Evolutionary conservation across 1,140 invertebrate species (phyloP).

Genomic region (Nautilus pompilius): DNA sequence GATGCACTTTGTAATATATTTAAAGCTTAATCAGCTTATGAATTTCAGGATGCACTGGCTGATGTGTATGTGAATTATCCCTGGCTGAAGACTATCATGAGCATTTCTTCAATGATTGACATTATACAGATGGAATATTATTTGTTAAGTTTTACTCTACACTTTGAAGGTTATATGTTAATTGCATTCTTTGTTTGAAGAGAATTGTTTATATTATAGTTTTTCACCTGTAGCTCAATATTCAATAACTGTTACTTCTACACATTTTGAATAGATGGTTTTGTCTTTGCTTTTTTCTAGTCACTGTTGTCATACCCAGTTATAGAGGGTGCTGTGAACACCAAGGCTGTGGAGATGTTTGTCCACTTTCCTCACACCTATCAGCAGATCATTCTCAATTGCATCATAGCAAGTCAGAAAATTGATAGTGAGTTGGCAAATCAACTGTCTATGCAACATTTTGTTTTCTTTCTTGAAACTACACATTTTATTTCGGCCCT

Average conservation of each 20-base stretch:
- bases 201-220: neutral
- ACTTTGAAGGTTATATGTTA: neutral
- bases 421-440: constrained; percentile 32
- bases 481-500: no score
- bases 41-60: no score
- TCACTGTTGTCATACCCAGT: constrained; percentile 41
- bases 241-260: neutral
- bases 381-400: constrained; percentile 45
- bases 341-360: constrained; percentile 44
- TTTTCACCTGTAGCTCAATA: neutral
- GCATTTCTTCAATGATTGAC: no score
- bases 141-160: no score
- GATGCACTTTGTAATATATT: no score
- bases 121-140: no score
- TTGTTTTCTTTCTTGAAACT: no score
- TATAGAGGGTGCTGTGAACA: constrained; percentile 41
- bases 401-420: constrained; percentile 43
- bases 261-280: neutral
- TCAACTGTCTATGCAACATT: no score
- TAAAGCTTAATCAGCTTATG: no score
- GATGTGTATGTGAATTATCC: no score
- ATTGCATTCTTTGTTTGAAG: neutral
- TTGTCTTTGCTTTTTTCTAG: constrained; percentile 24
- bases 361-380: constrained; percentile 38
- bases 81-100: no score